A percentile compares a stretch with the other conserved stretches of the same genome.
Conservation (phyloP, 2,113 vertebrate species). For the Python bivittatus region DNA sequence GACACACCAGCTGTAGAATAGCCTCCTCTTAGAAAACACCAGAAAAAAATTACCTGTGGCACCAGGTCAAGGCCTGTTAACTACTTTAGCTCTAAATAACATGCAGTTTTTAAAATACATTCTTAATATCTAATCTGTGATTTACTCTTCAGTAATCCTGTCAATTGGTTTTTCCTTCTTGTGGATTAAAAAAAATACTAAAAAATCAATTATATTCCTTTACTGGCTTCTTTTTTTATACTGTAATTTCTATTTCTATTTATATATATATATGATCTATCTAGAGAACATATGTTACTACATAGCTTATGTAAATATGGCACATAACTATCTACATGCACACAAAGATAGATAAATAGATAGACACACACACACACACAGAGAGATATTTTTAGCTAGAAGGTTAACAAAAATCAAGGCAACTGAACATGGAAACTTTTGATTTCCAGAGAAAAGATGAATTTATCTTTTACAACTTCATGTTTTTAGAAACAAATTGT, state of each 20-base stretch:
- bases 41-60: not conserved
- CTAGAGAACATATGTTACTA: not conserved
- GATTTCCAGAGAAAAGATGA: not conserved
- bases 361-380: not conserved
- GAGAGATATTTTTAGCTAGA: not conserved
- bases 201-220: not conserved
- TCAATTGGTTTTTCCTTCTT: not conserved
- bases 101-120: not conserved
- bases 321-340: not conserved
- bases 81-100: not conserved
- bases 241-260: not conserved
- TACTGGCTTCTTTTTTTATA: not conserved
- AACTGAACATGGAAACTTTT: not conserved
- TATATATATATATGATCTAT: not conserved
- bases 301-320: not conserved
- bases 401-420: not conserved
- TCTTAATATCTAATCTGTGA: not conserved
- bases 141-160: not conserved
- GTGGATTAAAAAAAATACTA: too few species aligned
- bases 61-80: not conserved
- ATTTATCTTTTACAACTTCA: not conserved
- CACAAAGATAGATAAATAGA: not conserved
- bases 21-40: not conserved
- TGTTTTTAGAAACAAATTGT: not conserved
- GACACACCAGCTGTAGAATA: not conserved